Evolutionary conservation across 2,797 vertebrate genomes (phyloP), one percentile per base, ranked within the genome.

Genomic region (Yasuhikotakia modesta): DNA sequence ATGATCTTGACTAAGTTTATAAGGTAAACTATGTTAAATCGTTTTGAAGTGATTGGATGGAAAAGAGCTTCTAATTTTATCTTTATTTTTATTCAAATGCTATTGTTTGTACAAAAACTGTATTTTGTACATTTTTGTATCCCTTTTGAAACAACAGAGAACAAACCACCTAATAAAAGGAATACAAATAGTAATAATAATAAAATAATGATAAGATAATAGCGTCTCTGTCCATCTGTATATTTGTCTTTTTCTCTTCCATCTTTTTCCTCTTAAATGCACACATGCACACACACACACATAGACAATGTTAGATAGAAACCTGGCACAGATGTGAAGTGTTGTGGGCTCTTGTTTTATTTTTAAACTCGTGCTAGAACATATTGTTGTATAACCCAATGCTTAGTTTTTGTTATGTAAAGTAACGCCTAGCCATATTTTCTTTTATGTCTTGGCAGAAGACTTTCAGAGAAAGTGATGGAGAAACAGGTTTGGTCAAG

Each of bases 381-480:
- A 78, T 45, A 66, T 76, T 76, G 30, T 84, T 80, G 77, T 79
- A 63, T 60, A 77, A 82, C 39, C 30, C 32, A 67, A 64, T 16
- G 45, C 53, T 16, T 64, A 27, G 8, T 39, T 76, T 72, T 70
- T 61, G 70, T 68, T 65, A 69, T 65, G 48, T 68, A 24, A 63
- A 71, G 39, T 79, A 46, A 35, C 57, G 48, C 64, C 67, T 46
- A 43, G 11, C 67, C 71, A 69, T 80, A 73, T 77, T 83, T 83
- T 78, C 45, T 78, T 78, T 82, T 79, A 84, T 73, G 63, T 66
- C 53, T 69, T 82, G 78, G 78, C 78, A 80, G 35, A 27, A 27
- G 39, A 39, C 58, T 71, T 71, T 80, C 78, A 76, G 53, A 78
- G 55, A 13, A 46, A 4, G 52, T 1, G 35, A 78, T 58, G 45